Evolutionary conservation across 2,888 invertebrate species (phyloP), one percentile per base, ranked within the genome.

Genomic region (Scrobipalpa atriplicella): DNA sequence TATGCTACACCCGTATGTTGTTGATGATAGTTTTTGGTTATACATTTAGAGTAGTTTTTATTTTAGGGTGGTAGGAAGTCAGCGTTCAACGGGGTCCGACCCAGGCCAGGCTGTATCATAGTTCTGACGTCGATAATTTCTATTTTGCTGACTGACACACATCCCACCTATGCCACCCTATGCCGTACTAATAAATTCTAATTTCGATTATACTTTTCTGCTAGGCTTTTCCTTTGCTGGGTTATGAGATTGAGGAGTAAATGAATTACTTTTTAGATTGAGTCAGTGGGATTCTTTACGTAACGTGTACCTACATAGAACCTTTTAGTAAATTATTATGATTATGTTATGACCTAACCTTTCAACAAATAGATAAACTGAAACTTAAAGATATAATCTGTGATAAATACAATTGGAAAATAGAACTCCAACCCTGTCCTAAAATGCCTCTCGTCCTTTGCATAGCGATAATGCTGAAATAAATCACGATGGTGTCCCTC

Each of bases 131-230:
- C n/a, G n/a, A n/a, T n/a, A n/a, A n/a, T n/a, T n/a, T n/a, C n/a
- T n/a, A n/a, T 90, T 90, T 88, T 89, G 87, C 89, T 86, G n/a
- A n/a, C n/a, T n/a, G n/a, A 88, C 87, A 88, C 87, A 87, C 87
- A 85, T 86, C 82, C 83, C 84, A 67, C 73, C 84, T 86, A 86
- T n/a, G n/a, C 86, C 71, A 73, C 86, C 87, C 85, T 83, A 81
- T 80, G 81, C 74, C 78, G 76, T 75, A 79, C 83, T 88, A 87
- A 89, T 89, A 89, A 89, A 89, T 89, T 87, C 84, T 86, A 87
- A 87, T 89, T 87, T 85, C 84, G 85, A 88, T 88, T 87, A 88
- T 86, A 84, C 82, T 54, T 56, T 41, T 41, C n/a, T 16, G 38
- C 13, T 47, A n/a, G 29, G n/a, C 13, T 56, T 64, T 64, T 56